Conservation (phyloP, 2,113 vertebrate genomes). For the Equus quagga region DNA sequence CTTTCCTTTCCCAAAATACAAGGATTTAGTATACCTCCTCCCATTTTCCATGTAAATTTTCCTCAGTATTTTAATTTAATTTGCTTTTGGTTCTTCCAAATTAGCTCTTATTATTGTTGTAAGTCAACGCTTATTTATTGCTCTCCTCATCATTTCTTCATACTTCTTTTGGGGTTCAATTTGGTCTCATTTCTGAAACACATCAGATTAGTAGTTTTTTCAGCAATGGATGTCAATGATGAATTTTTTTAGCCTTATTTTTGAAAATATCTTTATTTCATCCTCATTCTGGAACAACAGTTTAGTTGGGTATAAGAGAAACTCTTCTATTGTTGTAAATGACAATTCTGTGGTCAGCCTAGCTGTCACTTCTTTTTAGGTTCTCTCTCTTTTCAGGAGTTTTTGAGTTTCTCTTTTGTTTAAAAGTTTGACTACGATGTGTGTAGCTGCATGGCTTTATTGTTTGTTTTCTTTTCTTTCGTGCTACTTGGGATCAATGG, state of each 20-base stretch:
- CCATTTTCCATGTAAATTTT: background rate
- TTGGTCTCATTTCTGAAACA: background rate
- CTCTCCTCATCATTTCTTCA: background rate
- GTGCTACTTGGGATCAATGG: background rate
- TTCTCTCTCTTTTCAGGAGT: background rate
- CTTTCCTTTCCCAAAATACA: background rate
- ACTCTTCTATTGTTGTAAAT: background rate
- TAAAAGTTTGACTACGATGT: background rate
- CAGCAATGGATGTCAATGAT: background rate
- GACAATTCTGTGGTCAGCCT: background rate
- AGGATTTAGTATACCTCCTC: background rate
- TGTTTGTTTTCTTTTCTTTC: background rate
- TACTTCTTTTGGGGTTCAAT: background rate
- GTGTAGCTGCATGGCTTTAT: background rate
- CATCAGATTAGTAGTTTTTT: background rate
- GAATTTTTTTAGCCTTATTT: background rate
- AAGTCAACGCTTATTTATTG: background rate
- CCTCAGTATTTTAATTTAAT: background rate
- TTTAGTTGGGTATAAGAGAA: slow-evolving; percentile 55
- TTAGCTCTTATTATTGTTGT: background rate
- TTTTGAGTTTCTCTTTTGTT: slow-evolving; percentile 24
- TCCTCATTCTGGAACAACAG: slow-evolving; percentile 6
- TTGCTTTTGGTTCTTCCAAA: background rate
- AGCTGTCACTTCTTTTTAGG: background rate
- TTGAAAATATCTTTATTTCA: background rate